Evolutionary conservation across 53 echinoderm and acorn worm genomes (phyloP).

Genomic region (Zoroaster sp.): DNA sequence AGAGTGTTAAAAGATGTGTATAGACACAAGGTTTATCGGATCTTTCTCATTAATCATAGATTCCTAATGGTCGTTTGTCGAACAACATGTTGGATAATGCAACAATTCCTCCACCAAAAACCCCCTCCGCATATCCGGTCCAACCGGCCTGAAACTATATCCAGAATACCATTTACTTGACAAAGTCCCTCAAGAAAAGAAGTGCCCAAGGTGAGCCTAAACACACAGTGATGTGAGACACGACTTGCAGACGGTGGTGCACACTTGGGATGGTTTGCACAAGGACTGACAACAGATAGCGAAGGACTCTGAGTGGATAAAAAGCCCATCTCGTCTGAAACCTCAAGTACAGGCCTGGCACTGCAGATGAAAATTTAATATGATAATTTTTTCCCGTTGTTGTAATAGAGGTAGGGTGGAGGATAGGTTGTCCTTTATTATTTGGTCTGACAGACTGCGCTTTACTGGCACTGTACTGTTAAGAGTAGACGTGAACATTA

Average conservation of each 20-base stretch:
- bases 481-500: neutral
- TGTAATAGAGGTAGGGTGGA: neutral
- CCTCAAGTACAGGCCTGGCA: neutral
- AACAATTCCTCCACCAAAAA: neutral
- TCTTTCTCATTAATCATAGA: constrained; percentile 44
- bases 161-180: too few species aligned
- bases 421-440: too few species aligned
- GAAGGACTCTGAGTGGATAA: neutral
- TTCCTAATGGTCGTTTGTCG: neutral
- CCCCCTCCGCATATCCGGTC: neutral
- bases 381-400: neutral
- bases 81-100: neutral
- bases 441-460: neutral
- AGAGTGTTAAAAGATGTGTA: constrained; percentile 30
- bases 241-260: neutral
- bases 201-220: neutral
- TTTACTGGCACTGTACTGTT: neutral
- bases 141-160: constrained; percentile 22
- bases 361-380: neutral
- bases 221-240: neutral
- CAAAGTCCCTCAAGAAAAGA: too few species aligned
- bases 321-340: neutral
- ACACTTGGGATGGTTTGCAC: neutral
- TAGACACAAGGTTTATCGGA: neutral
- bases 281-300: neutral